These are phyloP conservation scores for Melanogrammus aeglefinus DNA, from an alignment of 2,797 vertebrate species.

Conservation along the genomic window DNA sequence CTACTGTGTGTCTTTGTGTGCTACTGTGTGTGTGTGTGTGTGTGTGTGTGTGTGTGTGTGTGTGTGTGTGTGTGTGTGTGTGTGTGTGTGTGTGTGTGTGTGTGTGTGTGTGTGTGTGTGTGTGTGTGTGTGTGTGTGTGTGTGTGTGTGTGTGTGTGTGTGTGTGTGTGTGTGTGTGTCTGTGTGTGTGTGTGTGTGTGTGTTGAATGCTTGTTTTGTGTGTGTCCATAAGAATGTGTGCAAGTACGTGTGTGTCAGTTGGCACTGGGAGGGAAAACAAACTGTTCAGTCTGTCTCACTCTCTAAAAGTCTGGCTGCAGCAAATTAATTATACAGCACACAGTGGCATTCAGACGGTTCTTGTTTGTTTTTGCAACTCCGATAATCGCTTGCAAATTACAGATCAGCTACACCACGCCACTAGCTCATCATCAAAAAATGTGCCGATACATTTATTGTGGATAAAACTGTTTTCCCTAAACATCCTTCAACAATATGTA, in stretches of 20 bases:
- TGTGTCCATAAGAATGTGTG: background rate
- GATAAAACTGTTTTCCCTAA: background rate
- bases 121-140: too few relatives aligned
- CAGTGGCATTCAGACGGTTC: conserved; percentile 29
- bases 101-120: too few relatives aligned
- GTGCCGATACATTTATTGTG: background rate
- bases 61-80: too few relatives aligned
- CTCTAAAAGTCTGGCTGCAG: background rate
- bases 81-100: background rate
- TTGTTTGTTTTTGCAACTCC: background rate
- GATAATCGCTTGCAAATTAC: background rate
- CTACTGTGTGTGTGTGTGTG: too few relatives aligned
- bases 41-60: too few relatives aligned
- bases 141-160: background rate
- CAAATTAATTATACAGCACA: conserved; percentile 3
- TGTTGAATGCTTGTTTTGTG: background rate
- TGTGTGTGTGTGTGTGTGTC: background rate
- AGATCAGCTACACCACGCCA: background rate
- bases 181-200: background rate
- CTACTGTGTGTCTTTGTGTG: too few relatives aligned
- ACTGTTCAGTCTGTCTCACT: background rate
- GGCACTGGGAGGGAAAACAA: background rate
- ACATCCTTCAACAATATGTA: background rate
- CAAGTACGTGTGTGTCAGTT: background rate
- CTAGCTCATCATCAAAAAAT: background rate